Conservation (phyloP, 2,888 invertebrate species). For the Scaptodrosophila latifasciaeformis region DNA sequence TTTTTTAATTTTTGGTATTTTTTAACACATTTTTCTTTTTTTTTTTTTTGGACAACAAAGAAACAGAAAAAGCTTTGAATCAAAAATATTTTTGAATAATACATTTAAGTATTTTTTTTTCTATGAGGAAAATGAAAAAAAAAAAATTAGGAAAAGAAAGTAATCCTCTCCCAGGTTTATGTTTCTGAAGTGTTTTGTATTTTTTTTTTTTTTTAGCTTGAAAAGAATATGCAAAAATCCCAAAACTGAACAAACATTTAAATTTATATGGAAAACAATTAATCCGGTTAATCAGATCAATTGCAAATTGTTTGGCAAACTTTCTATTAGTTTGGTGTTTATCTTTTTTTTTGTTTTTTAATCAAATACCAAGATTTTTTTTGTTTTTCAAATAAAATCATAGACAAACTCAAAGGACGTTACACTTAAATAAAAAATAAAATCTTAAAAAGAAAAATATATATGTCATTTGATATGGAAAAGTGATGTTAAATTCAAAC, state of each 20-base stretch:
- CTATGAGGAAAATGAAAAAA: too few species aligned
- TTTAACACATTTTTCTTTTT: too few species aligned
- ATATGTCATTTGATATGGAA: constrained; percentile 36
- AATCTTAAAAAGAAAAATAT: constrained; percentile 32
- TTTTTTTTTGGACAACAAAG: too few species aligned
- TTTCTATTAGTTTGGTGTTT: constrained; percentile 26
- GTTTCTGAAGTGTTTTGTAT: constrained; percentile 17
- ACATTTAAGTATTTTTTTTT: too few species aligned
- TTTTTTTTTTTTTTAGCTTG: constrained; percentile 3
- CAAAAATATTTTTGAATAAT: too few species aligned
- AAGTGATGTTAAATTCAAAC: constrained; percentile 51
- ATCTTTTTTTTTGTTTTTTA: constrained; percentile 9
- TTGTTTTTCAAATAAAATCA: constrained; percentile 42
- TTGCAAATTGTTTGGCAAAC: constrained; percentile 22
- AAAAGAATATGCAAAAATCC: constrained; percentile 4
- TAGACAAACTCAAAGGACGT: constrained; percentile 58
- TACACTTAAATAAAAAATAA: constrained; percentile 53
- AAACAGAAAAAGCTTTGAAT: too few species aligned
- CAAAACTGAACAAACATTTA: constrained; percentile 36
- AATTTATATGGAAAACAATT: constrained; percentile 4
- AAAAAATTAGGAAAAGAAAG: too few species aligned
- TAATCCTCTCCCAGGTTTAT: constrained; percentile 9
- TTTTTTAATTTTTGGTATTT: too few species aligned
- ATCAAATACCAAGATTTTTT: constrained; percentile 7
- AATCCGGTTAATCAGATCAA: too few species aligned